A percentile compares a stretch with the other conserved stretches of the same genome.
phyloP scores from a whole-genome alignment of 2,797 vertebrate species.

The Manis javanica region DNA sequence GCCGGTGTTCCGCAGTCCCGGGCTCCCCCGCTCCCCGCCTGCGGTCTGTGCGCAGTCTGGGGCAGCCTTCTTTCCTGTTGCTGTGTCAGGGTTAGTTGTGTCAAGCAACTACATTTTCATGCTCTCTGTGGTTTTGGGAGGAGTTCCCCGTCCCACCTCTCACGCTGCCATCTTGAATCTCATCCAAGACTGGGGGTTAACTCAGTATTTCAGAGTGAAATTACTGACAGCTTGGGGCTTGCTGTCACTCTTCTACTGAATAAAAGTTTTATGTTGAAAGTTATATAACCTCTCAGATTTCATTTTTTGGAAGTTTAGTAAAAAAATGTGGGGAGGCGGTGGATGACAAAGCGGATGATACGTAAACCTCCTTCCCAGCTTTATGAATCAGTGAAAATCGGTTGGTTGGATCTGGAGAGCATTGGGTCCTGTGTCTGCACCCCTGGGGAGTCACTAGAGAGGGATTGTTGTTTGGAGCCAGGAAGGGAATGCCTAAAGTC shows the following conservation, averaged over 20 bases:
- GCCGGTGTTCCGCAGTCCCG: too few species aligned
- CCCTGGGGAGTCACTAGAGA: not conserved
- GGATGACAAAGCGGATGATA: not conserved
- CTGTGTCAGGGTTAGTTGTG: too few species aligned
- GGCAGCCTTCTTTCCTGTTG: too few species aligned
- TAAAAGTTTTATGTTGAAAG: not conserved
- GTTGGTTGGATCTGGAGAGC: not conserved
- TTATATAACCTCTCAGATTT: not conserved
- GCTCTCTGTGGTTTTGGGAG: too few species aligned
- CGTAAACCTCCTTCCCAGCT: not conserved
- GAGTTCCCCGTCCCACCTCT: too few species aligned
- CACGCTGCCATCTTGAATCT: too few species aligned
- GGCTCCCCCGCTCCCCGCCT: too few species aligned
- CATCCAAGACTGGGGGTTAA: too few species aligned
- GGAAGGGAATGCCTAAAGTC: not conserved
- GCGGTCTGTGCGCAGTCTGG: too few species aligned
- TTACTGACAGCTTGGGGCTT: not conserved
- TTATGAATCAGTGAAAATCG: not conserved
- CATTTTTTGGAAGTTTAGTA: not conserved
- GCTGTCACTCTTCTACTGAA: not conserved
- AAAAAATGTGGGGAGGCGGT: not conserved
- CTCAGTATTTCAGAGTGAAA: not conserved
- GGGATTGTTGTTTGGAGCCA: rapidly evolving
- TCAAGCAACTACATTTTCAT: too few species aligned
- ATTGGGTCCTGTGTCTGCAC: not conserved